A percentile compares a stretch with the other conserved stretches of the same genome.
These are phyloP conservation scores for Congeria kusceri DNA, from an alignment of 2,888 invertebrate genomes.

Conservation along the genomic window DNA sequence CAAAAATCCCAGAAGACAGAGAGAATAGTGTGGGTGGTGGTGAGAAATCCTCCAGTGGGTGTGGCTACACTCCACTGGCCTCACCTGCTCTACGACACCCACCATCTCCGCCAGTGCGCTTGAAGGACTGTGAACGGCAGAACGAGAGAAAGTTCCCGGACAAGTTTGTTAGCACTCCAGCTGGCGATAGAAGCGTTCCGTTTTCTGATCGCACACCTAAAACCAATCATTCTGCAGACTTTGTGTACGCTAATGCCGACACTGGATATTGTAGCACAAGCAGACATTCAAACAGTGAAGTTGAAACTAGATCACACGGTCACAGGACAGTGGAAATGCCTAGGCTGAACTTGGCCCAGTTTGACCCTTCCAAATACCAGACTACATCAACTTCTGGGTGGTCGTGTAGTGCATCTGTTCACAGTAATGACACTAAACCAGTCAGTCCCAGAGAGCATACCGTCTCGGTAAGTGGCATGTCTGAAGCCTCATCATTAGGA, in stretches of 20 bases:
- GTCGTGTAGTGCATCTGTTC: slow-evolving; percentile 72
- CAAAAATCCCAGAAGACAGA: slow-evolving; percentile 72
- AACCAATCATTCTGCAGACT: slow-evolving; percentile 38
- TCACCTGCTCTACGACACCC: slow-evolving; percentile 71
- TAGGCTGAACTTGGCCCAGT: slow-evolving; percentile 59
- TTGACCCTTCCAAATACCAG: slow-evolving; percentile 76
- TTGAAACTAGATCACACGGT: slow-evolving; percentile 38
- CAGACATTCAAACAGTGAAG: slow-evolving; percentile 43
- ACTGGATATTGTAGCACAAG: slow-evolving; percentile 63
- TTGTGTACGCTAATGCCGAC: slow-evolving; percentile 39
- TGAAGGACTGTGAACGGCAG: slow-evolving; percentile 69
- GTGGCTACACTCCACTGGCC: slow-evolving; percentile 28
- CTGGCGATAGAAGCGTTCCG: slow-evolving; percentile 40
- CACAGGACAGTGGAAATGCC: slow-evolving; percentile 46
- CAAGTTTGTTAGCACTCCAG: slow-evolving; percentile 46
- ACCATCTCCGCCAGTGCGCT: slow-evolving; percentile 80
- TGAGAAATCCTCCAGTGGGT: slow-evolving; percentile 50
- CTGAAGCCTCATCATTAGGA: slow-evolving; percentile 74
- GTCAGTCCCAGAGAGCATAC: slow-evolving; percentile 64
- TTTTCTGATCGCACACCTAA: slow-evolving; percentile 48
- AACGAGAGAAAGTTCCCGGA: slow-evolving; percentile 38
- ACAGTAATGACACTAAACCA: slow-evolving; percentile 67
- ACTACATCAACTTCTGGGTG: slow-evolving; percentile 72
- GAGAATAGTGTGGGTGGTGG: slow-evolving; percentile 63
- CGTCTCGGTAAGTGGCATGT: slow-evolving; percentile 62